Evolutionary conservation across 92 coral and sea anemone species (phyloP), one percentile per base, ranked within the genome.

Genomic region (Epizoanthus fatuus): DNA sequence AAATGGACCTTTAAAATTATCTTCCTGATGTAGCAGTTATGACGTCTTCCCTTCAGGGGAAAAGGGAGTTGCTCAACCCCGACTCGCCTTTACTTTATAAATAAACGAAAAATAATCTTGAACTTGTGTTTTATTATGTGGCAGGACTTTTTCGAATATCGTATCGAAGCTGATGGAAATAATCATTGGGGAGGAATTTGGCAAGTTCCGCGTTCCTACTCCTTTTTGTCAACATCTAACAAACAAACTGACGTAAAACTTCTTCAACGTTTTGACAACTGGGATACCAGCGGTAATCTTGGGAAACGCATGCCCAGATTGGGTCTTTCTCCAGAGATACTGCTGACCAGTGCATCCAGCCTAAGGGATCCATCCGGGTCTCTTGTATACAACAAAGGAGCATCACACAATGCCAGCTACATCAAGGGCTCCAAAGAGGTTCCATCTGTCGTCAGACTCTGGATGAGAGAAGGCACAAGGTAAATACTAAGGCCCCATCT

Each of bases 401-500:
- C 85, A 2, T 14, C 35, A 32, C 63, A 52, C 7, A 63, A 75
- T 4, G 77, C 90, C 6, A 59, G 74, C 13, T 84, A 84, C 56
- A 38, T 76, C 38, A 76, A 77, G 9, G 25, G 52, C 5, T 15
- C 47, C 17, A 84, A 84, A 49, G 75, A 84, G 9, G 75, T 49
- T 10, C 90, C 90, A 25, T 78, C 79, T 16, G 90, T 86, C 0
- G 80, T 79, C 38, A 14, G 90, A 69, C 80, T 77, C n/a, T 86
- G 90, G 90, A 79, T 86, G 85, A 79, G 90, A 37, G 80, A 79
- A 56, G 90, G 90, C 54, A 86, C 86, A 38, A 86, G 90, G 86
- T 86, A 79, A 38, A 15, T 74, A 29, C 35, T 29, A 29, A 29
- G 25, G 25, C 35, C 35, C 35, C 35, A 29, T 29, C 2, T 29